Percentiles rank a stretch among this genome's conserved stretches.
Evolutionary conservation across 2,888 invertebrate genomes (phyloP).

Genomic region (Automeris io): DNA sequence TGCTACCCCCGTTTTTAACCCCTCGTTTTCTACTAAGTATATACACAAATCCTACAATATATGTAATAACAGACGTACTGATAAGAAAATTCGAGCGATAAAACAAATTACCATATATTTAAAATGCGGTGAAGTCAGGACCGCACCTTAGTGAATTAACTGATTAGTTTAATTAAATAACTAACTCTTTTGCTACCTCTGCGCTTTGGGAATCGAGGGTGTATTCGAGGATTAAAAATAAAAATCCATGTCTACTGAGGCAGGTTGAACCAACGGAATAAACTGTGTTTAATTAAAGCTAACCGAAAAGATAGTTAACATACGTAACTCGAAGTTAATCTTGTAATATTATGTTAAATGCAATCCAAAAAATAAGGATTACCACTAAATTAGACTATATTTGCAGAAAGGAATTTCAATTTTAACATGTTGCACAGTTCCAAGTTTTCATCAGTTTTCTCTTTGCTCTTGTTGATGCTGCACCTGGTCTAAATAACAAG

Average conservation of each 20-base stretch:
- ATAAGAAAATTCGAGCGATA: conserved; percentile 2
- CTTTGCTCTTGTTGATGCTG: no score
- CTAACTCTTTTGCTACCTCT: conserved; percentile 62
- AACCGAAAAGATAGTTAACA: not conserved
- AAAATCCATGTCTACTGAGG: conserved; percentile 50
- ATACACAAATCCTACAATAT: not conserved
- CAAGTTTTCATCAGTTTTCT: no score
- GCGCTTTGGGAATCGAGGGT: conserved; percentile 48
- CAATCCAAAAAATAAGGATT: no score
- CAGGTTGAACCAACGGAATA: conserved; percentile 15
- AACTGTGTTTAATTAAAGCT: conserved; percentile 2
- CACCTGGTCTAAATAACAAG: no score
- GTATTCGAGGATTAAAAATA: conserved; percentile 48
- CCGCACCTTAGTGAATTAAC: conserved; percentile 65
- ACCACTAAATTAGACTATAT: no score
- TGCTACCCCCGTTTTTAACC: no score
- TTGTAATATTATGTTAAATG: not conserved
- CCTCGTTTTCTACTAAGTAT: not conserved
- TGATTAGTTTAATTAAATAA: conserved; percentile 72
- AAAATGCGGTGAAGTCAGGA: conserved; percentile 29
- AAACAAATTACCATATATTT: conserved; percentile 23
- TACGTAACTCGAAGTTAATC: not conserved
- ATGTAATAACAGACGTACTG: not conserved
- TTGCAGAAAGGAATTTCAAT: no score
- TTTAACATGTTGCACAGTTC: no score